Base-by-base conservation (phyloP, 2,797 vertebrate species). In the Diglossa cyanea region DNA sequence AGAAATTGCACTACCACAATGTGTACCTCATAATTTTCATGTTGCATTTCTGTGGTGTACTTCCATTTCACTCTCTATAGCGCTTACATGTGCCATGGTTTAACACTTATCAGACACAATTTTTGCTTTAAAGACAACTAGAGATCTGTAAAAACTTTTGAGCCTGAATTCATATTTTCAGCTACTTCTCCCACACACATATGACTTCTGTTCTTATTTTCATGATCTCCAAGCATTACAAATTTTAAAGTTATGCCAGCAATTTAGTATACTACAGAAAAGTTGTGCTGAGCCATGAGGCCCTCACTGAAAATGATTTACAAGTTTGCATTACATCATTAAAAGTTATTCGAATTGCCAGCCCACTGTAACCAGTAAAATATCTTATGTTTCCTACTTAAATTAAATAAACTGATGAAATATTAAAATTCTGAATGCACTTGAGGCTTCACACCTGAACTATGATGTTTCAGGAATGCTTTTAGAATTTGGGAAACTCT, bases 171-270 rank as follows among this genome's bases (percentile, higher is more conserved):
- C 57, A 12, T 92, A 87, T 94, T 96, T 94, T 93, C 55, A 71
- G 58, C 80, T 95, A 87, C 86, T 92, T 96, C 45, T 95, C 33
- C 62, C 4, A 0, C 33, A 76, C 87, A 60, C 76, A 70, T 80
- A 88, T 91, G 82, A 79, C 84, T 90, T 94, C 87, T 92, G 86
- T 91, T 96, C 89, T 88, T 91, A 95, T 96, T 97, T 94, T 94
- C 85, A 88, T 16, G 30, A 94, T 94, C 55, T 91, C 62, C 44
- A 78, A 89, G 68, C 54, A 76, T 92, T 89, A 95, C 82, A 66
- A 94, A 82, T 90, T 94, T 95, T 81, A 94, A 93, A 91, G 40
- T 72, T 94, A 94, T 82, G 72, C 54, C 82, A 95, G 68, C 31
- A 91, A 94, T 92, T 92, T 74, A 67, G 78, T 42, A 25, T 66